Base-by-base conservation (phyloP, 2,888 invertebrate genomes). In the Drosophila maculinotata region DNA sequence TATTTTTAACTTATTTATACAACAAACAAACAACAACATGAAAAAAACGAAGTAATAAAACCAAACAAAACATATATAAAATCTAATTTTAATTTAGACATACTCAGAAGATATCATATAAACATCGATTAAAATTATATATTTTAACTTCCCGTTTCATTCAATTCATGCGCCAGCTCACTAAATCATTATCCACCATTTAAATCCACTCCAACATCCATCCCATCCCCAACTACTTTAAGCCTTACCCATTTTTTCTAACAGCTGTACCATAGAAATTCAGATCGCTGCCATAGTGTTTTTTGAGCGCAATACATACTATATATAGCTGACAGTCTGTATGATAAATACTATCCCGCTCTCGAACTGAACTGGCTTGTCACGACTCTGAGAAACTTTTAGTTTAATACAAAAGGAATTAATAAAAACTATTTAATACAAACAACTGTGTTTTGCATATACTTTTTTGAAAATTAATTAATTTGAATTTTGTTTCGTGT, bases 11-110 rank as follows among this genome's bases (percentile, higher is more conserved):
- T 83, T 85, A 86, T 60, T 77, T 83, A 85, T 86, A 69, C 74
- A 73, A 75, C 56, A 67, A 73, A 73, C 54, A 66, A 74, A 79
- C 62, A 75, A 70, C 57, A 79, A 72, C 56, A 71, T 35, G 35
- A 51, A 44, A 58, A 39, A 58, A 72, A 69, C 59, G 69, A 85
- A 68, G 64, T 76, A 84, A 79, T 79, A 80, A 88, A 81, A 77
- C 67, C 69, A 76, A 76, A 69, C 65, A 70, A 81, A 81, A 86
- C 77, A 83, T 79, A 71, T 69, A 59, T 69, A 76, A 82, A 76
- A 59, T 66, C 80, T 87, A 79, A 82, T 86, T 87, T 87, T 87
- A 87, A 82, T 79, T 84, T 76, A 85, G 82, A 64, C 66, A 73
- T 87, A 69, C 39, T 69, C 64, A 47, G 66, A 48, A 20, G 12